Evolutionary conservation across 2,113 vertebrate species (phyloP), one percentile per base, ranked within the genome.

Genomic region (Xenopus laevis): DNA sequence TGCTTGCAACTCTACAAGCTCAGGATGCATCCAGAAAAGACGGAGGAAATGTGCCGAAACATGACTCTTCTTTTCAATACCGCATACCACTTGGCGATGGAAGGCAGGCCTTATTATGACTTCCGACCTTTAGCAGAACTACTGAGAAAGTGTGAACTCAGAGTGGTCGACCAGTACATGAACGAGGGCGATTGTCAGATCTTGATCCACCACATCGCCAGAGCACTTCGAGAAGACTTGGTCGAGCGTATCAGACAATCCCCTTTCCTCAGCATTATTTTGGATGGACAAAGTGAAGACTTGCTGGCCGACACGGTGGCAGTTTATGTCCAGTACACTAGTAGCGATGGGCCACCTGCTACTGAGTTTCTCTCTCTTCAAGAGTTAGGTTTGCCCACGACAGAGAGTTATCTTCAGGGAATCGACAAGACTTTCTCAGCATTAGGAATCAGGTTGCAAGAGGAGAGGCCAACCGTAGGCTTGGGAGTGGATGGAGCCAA

Each of bases 161-260:
- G 97, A 80, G 94, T 98, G 78, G 95, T 98, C 40, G 96, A 98
- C 86, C 96, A 98, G 78, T 98, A 98, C 87, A 93, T 98, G 95
- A 98, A 98, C 0, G 96, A 98, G 77, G 94, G 94, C 0, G 96
- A 98, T 86, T 97, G 96, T 80, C 96, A 96, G 79, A 93, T 95
- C 79, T 88, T 98, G 61, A 91, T 97, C 47, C 95, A 96, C 71
- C 96, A 98, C 82, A 97, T 98, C 0, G 90, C 93, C 61, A 86
- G 92, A 17, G 91, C 96, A 7, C 87, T 98, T 50, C 91, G 94
- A 15, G 96, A 98, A 76, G 96, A 98, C 81, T 87, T 98, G 67
- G 88, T 94, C 0, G 96, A 98, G 85, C 94, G 95, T 79, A 89
- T 98, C 84, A 92, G 95, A 13, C 90, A 97, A 67, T 98, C 96